These are phyloP conservation scores for Gavialis gangeticus DNA, from an alignment of 2,113 vertebrate genomes.

Conservation along the genomic window DNA sequence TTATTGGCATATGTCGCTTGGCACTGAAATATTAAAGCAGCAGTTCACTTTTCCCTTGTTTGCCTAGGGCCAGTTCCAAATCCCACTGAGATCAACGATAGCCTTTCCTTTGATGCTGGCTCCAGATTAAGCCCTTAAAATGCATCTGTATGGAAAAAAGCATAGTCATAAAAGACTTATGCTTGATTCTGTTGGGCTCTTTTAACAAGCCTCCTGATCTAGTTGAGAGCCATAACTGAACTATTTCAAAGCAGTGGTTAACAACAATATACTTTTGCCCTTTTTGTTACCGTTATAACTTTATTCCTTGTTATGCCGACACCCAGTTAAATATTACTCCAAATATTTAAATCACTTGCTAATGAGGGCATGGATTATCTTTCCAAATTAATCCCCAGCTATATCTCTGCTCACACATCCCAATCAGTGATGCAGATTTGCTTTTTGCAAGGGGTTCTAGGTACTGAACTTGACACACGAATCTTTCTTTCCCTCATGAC, in stretches of 20 bases:
- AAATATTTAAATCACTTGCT: slow-evolving; percentile 22
- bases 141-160: not conserved
- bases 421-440: not conserved
- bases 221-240: not conserved
- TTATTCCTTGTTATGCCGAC: not conserved
- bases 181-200: not conserved
- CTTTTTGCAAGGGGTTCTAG: not conserved
- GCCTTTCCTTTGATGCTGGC: slow-evolving; percentile 11
- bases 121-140: slow-evolving; percentile 11
- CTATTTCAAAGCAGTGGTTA: not conserved
- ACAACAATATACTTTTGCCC: not conserved
- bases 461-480: not conserved
- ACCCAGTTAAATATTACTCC: not conserved
- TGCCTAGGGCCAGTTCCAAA: not conserved
- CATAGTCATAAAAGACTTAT: not conserved
- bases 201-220: not conserved
- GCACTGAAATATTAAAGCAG: not conserved
- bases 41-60: not conserved
- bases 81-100: slow-evolving; percentile 4
- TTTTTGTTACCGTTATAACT: not conserved
- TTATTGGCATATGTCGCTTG: not conserved
- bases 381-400: not conserved
- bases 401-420: not conserved
- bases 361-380: not conserved
- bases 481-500: not conserved